These are phyloP conservation scores for Phania funesta DNA, from an alignment of 2,888 invertebrate species.

Conservation along the genomic window DNA sequence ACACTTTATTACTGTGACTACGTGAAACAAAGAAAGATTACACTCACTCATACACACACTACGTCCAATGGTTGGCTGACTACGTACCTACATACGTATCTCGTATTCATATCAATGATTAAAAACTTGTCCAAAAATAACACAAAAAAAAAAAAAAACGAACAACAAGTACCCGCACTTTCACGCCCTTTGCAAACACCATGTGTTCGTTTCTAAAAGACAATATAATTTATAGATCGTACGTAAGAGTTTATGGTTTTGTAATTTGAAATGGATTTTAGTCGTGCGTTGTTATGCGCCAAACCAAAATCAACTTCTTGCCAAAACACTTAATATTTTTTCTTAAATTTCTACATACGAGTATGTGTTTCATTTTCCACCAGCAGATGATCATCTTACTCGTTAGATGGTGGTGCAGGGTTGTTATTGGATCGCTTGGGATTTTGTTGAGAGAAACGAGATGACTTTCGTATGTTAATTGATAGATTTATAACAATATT, in stretches of 20 bases:
- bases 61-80: neutral
- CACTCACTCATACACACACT: neutral
- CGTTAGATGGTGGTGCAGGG: neutral
- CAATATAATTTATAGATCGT: constrained; percentile 57
- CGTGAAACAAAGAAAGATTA: neutral
- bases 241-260: constrained; percentile 46
- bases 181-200: constrained; percentile 26
- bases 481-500: no score
- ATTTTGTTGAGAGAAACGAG: neutral
- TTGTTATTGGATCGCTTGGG: neutral
- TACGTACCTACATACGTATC: no score
- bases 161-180: constrained; percentile 24
- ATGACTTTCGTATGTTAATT: neutral
- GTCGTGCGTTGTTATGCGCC: constrained; percentile 42
- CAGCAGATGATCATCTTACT: neutral
- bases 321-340: constrained; percentile 1
- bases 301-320: constrained; percentile 1
- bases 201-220: constrained; percentile 27
- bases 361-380: neutral
- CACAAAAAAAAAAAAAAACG: neutral
- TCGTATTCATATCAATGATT: constrained; percentile 39
- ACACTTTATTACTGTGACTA: neutral
- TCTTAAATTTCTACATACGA: constrained; percentile 25
- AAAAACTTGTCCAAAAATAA: constrained; percentile 18
- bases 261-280: constrained; percentile 41